These are phyloP conservation scores for Peromyscus nudipes DNA, from an alignment of 2,797 vertebrate genomes.

Conservation along the genomic window DNA sequence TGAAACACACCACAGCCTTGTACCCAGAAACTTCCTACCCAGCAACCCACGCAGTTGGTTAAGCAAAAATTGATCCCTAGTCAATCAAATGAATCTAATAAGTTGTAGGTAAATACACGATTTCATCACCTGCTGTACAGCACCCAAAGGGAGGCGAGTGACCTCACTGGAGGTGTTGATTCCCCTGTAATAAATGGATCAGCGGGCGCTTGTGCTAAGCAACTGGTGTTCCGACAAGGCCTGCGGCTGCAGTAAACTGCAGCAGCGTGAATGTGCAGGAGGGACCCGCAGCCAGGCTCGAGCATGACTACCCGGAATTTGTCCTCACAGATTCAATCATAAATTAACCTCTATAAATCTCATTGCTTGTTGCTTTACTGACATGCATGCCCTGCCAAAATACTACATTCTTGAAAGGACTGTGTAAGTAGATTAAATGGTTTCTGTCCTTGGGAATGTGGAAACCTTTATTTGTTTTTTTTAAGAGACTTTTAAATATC, in stretches of 20 bases:
- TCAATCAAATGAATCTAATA: conserved; percentile 90
- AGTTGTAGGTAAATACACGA: conserved; percentile 92
- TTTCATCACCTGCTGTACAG: conserved; percentile 91
- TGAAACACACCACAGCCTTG: conserved; percentile 84
- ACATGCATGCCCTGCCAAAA: conserved; percentile 88
- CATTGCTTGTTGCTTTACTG: conserved; percentile 89
- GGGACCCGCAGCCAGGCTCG: conserved; percentile 91
- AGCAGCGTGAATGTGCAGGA: conserved; percentile 92
- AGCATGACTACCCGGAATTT: conserved; percentile 88
- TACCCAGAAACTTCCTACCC: conserved; percentile 88
- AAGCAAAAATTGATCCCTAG: conserved; percentile 90
- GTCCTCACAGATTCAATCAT: conserved; percentile 89
- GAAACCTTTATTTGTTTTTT: conserved; percentile 92
- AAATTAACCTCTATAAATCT: conserved; percentile 94
- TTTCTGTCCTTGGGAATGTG: conserved; percentile 90
- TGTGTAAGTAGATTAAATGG: conserved; percentile 85
- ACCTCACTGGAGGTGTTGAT: conserved; percentile 92
- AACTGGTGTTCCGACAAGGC: conserved; percentile 96
- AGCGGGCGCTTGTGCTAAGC: conserved; percentile 90
- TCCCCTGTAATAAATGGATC: conserved; percentile 93
- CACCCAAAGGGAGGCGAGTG: conserved; percentile 87
- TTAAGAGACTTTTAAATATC: conserved; percentile 95
- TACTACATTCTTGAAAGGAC: conserved; percentile 83
- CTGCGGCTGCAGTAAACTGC: conserved; percentile 93
- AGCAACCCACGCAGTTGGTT: conserved; percentile 83